Conservation (phyloP, 2,797 vertebrate genomes). For the Capromys pilorides region DNA sequence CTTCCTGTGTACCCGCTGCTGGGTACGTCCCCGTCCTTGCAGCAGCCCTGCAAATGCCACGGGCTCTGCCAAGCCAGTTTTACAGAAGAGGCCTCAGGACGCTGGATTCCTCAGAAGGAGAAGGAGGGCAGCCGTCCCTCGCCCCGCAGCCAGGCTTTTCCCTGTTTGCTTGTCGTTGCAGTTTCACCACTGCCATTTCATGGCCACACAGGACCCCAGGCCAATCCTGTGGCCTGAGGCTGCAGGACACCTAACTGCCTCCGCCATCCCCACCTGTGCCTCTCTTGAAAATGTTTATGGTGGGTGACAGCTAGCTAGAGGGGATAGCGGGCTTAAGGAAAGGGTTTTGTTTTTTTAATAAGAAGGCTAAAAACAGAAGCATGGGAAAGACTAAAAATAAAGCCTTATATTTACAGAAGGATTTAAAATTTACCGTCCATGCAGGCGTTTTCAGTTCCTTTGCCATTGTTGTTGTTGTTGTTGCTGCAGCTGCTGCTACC, state of each 20-base stretch:
- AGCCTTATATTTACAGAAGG: background rate
- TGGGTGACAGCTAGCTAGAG: background rate
- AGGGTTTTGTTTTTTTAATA: constrained; percentile 37
- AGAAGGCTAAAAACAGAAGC: constrained; percentile 42
- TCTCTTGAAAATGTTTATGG: background rate
- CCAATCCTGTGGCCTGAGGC: background rate
- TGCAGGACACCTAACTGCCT: background rate
- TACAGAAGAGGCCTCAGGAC: background rate
- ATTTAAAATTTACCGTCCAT: background rate
- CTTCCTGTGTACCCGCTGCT: background rate
- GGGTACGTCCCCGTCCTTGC: background rate
- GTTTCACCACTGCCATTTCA: background rate
- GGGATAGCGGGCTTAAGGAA: constrained; percentile 8
- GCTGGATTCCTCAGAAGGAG: accelerated
- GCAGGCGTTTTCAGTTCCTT: background rate
- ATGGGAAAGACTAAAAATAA: constrained; percentile 5
- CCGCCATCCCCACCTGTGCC: background rate
- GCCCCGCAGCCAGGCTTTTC: background rate
- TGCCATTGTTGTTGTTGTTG: background rate
- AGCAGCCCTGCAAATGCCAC: background rate
- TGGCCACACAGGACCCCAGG: background rate
- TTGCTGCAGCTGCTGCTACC: no score
- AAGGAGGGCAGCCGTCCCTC: background rate
- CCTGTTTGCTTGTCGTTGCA: background rate
- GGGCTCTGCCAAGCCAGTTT: background rate